These are phyloP conservation scores for Lithophane ornitopus DNA, from an alignment of 2,888 invertebrate genomes.

Conservation along the genomic window DNA sequence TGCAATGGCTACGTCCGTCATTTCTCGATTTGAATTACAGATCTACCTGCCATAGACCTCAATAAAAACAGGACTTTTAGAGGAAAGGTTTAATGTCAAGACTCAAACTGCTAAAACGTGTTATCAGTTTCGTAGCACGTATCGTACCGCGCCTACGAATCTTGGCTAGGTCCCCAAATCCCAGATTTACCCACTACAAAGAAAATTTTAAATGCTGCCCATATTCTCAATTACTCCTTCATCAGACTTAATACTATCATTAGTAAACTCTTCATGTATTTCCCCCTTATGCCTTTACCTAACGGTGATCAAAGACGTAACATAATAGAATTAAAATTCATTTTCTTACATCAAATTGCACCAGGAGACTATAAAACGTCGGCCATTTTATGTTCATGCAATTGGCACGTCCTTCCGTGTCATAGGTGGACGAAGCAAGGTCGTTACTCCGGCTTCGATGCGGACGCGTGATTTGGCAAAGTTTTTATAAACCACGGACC, in stretches of 20 bases:
- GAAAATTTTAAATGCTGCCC: background rate
- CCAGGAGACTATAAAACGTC: constrained; percentile 33
- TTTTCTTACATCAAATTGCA: constrained; percentile 43
- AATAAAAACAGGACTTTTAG: constrained; percentile 44
- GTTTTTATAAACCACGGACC: constrained; percentile 56
- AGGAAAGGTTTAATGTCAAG: constrained; percentile 25
- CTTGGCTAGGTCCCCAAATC: background rate
- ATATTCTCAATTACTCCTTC: background rate
- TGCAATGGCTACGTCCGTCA: constrained; percentile 54
- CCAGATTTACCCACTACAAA: background rate
- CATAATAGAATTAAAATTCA: constrained; percentile 21
- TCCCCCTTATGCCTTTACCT: constrained; percentile 23
- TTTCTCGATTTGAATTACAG: constrained; percentile 62
- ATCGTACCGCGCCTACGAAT: background rate
- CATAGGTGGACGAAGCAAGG: constrained; percentile 66
- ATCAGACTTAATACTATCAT: constrained; percentile 6
- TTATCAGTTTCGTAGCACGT: background rate
- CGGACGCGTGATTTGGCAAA: constrained; percentile 61
- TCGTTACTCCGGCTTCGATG: constrained; percentile 64
- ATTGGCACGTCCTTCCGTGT: constrained; percentile 64
- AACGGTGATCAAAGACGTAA: constrained; percentile 36
- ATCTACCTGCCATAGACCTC: constrained; percentile 55
- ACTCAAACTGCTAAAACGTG: background rate
- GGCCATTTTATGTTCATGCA: constrained; percentile 60
- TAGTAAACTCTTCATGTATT: constrained; percentile 12